These are phyloP conservation scores for Botrylloides violaceus DNA, from an alignment of 23 tunicate species.

Conservation along the genomic window DNA sequence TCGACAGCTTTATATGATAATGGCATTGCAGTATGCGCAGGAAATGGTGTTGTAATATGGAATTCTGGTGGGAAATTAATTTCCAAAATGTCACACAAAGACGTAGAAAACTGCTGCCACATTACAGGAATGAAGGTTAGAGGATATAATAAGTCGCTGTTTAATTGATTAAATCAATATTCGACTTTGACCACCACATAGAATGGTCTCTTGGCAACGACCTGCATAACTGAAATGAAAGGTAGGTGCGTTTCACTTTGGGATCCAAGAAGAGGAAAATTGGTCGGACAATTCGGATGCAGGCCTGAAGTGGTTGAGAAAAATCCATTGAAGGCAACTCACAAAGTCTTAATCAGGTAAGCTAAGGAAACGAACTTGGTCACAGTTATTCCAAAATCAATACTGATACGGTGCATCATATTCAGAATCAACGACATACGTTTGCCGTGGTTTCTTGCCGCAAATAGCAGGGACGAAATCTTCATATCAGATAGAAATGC, in stretches of 20 bases:
- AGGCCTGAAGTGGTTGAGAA: constrained; percentile 64
- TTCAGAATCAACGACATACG: constrained; percentile 57
- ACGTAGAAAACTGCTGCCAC: constrained; percentile 73
- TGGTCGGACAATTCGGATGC: constrained; percentile 68
- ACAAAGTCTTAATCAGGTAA: constrained; percentile 62
- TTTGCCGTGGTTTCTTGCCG: constrained; percentile 73
- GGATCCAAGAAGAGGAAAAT: constrained; percentile 68
- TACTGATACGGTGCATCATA: neutral
- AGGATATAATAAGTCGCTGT: neutral
- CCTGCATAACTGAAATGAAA: constrained; percentile 55
- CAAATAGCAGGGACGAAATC: constrained; percentile 48
- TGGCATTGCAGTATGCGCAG: constrained; percentile 62
- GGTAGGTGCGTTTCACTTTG: constrained; percentile 64
- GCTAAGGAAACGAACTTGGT: neutral
- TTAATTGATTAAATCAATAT: neutral
- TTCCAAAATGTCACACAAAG: constrained; percentile 26
- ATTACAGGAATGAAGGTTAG: constrained; percentile 36
- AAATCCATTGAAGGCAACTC: constrained; percentile 66
- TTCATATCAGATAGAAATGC: constrained; percentile 62
- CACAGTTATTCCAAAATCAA: neutral
- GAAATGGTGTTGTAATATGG: constrained; percentile 69
- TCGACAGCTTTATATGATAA: constrained; percentile 18
- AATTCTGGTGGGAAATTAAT: constrained; percentile 44
- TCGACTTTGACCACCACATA: constrained; percentile 1
- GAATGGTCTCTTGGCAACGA: constrained; percentile 70